These are phyloP conservation scores for Crotalus viridis DNA, from an alignment of 2,113 vertebrate species.

Conservation along the genomic window DNA sequence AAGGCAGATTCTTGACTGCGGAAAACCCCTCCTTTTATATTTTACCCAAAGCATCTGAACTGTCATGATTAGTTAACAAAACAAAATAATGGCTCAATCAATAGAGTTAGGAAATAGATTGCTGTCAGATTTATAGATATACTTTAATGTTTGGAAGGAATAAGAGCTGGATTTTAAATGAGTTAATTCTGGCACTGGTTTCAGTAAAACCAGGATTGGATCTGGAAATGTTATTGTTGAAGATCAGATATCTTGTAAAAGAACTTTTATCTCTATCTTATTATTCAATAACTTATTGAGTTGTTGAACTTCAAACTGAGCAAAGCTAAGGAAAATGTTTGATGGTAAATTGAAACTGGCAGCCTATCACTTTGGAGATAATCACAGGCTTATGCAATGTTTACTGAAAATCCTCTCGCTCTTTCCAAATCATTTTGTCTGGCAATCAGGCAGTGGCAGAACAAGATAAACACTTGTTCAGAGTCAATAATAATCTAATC, in stretches of 20 bases:
- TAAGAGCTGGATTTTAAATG: background rate
- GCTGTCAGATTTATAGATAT: background rate
- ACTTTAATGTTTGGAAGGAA: accelerated
- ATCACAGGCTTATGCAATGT: slow-evolving; percentile 30
- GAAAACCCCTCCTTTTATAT: background rate
- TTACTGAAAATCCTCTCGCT: slow-evolving; percentile 34
- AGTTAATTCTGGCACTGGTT: background rate
- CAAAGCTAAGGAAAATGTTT: slow-evolving; percentile 5
- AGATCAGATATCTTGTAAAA: slow-evolving; percentile 14
- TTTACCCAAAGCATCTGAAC: background rate
- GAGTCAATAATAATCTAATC: slow-evolving; percentile 50
- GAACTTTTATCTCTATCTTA: slow-evolving; percentile 24
- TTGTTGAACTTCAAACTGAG: slow-evolving; percentile 6
- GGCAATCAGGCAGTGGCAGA: slow-evolving; percentile 45
- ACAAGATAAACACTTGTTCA: slow-evolving; percentile 28
- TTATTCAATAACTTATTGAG: background rate
- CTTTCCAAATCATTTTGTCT: slow-evolving; percentile 30
- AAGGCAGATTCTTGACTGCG: background rate
- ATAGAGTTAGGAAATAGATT: accelerated
- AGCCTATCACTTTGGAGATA: slow-evolving; percentile 10
- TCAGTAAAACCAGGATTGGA: accelerated
- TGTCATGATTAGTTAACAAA: background rate
- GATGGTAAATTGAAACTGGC: background rate
- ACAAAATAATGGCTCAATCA: background rate
- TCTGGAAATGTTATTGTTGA: background rate